Conservation (phyloP, 2,888 invertebrate genomes). For the Calameuta pallipes region DNA sequence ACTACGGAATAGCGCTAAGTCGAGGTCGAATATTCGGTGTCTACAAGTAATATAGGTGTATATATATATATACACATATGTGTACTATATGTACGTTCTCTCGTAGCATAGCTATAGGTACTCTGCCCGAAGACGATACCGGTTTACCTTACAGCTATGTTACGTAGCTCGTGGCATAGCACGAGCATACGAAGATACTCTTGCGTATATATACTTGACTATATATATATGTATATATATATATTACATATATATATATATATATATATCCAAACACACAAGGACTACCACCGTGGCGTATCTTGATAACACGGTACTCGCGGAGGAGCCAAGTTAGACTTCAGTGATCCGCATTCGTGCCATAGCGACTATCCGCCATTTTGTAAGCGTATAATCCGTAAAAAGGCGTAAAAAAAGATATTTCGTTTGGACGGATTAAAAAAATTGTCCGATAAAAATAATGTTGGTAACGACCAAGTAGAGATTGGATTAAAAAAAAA, state of each 20-base stretch:
- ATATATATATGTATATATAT: slow-evolving; percentile 19
- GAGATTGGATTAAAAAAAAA: too few species aligned
- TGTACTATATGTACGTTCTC: too few species aligned
- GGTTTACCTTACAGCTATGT: slow-evolving; percentile 46
- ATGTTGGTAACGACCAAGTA: too few species aligned
- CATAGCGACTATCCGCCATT: neutral
- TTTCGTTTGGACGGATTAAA: too few species aligned
- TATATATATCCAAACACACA: slow-evolving; percentile 34
- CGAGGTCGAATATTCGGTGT: slow-evolving; percentile 21
- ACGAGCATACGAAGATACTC: slow-evolving; percentile 48
- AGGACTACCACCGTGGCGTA: slow-evolving; percentile 46
- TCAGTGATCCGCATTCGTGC: slow-evolving; percentile 47
- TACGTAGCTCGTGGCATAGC: slow-evolving; percentile 44
- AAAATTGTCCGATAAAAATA: too few species aligned
- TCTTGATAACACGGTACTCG: slow-evolving; percentile 44
- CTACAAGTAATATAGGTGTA: too few species aligned
- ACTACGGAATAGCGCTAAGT: slow-evolving; percentile 22
- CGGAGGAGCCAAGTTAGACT: slow-evolving; percentile 35
- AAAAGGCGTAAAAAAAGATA: too few species aligned
- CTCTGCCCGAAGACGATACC: slow-evolving; percentile 39
- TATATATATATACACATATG: too few species aligned
- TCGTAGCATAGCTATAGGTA: neutral
- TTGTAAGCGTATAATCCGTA: neutral
- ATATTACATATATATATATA: slow-evolving; percentile 22
- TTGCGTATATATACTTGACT: slow-evolving; percentile 17